A percentile compares a stretch with the other conserved stretches of the same genome.
phyloP scores from a whole-genome alignment of 2,113 vertebrate genomes.

The Antigone vipio region DNA sequence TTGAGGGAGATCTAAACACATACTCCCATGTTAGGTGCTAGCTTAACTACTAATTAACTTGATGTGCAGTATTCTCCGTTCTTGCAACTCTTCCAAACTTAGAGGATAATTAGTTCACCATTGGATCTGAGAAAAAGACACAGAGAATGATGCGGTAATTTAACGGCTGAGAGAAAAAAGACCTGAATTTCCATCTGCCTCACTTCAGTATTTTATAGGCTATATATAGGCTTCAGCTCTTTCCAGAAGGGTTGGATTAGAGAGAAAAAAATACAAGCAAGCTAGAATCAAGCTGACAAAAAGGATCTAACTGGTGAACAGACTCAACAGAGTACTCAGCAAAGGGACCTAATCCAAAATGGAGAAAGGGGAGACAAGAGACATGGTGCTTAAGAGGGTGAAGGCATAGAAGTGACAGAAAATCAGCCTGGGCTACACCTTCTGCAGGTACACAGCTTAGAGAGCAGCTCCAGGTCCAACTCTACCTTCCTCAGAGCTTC shows the following conservation, averaged over 20 bases:
- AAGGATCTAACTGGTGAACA: neutral
- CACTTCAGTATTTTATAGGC: slow-evolving; percentile 24
- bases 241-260: slow-evolving; percentile 28
- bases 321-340: neutral
- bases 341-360: neutral
- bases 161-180: neutral
- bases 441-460: neutral
- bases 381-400: neutral
- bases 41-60: neutral
- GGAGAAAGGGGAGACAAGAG: neutral
- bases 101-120: neutral
- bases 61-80: neutral
- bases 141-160: neutral
- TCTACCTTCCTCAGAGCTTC: neutral
- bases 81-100: neutral
- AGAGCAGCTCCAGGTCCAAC: neutral
- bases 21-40: neutral
- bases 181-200: slow-evolving; percentile 42
- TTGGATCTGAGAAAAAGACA: neutral
- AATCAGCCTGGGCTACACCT: rapidly evolving
- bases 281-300: neutral
- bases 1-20: neutral
- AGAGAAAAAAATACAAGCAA: neutral
- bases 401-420: neutral
- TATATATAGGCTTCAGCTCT: slow-evolving; percentile 40